These are phyloP conservation scores for Stenopsyche tienmushanensis DNA, from an alignment of 1,140 invertebrate genomes.

Conservation along the genomic window DNA sequence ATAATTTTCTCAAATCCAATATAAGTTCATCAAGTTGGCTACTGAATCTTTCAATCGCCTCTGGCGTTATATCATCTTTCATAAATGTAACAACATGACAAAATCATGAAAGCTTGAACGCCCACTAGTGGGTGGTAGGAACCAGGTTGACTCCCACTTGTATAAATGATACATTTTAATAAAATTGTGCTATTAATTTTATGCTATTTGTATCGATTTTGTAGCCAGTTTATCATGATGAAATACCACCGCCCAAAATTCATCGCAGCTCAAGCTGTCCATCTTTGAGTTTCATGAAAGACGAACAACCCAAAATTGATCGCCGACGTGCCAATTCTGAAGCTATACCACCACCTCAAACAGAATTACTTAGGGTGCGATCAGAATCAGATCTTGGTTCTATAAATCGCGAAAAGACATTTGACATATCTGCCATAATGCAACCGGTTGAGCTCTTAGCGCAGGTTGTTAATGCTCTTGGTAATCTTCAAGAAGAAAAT, in stretches of 20 bases:
- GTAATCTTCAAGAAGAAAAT: slow-evolving; percentile 59
- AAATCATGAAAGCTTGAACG: no score
- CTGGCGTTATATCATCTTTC: no score
- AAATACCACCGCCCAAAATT: slow-evolving; percentile 44
- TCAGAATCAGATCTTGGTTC: slow-evolving; percentile 75
- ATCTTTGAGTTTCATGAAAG: slow-evolving; percentile 53
- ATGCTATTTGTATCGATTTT: slow-evolving; percentile 43
- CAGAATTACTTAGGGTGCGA: slow-evolving; percentile 61
- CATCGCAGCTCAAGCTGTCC: slow-evolving; percentile 62
- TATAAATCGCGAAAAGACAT: slow-evolving; percentile 76
- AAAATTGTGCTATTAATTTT: not conserved
- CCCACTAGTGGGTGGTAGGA: no score
- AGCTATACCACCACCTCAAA: slow-evolving; percentile 52
- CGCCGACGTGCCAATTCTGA: slow-evolving; percentile 65
- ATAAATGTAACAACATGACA: no score
- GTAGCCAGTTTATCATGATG: slow-evolving; percentile 58
- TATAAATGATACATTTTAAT: no score
- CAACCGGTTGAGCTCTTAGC: slow-evolving; percentile 72
- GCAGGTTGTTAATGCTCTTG: slow-evolving; percentile 72
- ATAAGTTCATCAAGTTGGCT: no score
- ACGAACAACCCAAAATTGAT: slow-evolving; percentile 50
- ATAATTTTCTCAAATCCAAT: no score
- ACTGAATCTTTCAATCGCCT: no score
- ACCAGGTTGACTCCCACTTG: no score
- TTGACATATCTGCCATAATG: slow-evolving; percentile 63